Evolutionary conservation across 1,140 invertebrate species (phyloP), one percentile per base, ranked within the genome.

Genomic region (Papilio xuthus): DNA sequence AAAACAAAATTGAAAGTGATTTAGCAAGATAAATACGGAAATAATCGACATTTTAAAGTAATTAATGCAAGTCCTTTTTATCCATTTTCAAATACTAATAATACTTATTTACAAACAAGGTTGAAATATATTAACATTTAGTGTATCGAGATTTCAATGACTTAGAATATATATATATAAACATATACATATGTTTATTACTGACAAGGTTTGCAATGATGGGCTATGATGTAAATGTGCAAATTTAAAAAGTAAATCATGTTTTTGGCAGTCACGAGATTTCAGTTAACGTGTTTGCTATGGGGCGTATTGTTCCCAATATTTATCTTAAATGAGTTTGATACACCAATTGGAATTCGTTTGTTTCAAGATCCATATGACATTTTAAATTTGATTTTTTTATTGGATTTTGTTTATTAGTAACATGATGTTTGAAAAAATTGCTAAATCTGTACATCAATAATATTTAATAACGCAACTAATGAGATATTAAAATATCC

Each of bases 191-290:
- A 42, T 78, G 60, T 79, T 60, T 82, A 81, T 84, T 81, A 81
- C 80, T 73, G 72, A 78, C 78, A 67, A 80, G 80, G 78, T 81
- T 85, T 80, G 80, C 79, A 77, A 80, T 76, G 73, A 50, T 82
- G 32, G 75, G 32, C 56, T 37, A 76, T 63, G 74, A 76, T 76
- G n/a, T 80, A 77, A 53, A 56, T 81, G 81, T 83, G 79, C 80
- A 63, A 87, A 87, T 83, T 81, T 71, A 28, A 78, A 81, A 75
- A 81, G 81, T 75, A 83, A 82, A 82, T 84, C 78, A 79, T 26
- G 60, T 82, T 81, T 85, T 85, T 67, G 80, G 71, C 44, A 81
- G 83, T 84, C 84, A 85, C 83, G 86, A 80, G 77, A 73, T 63
- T 63, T 41, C 56, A 50, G 26, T 79, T 84, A 82, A 79, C 81